Evolutionary conservation across 2,113 vertebrate species (phyloP).

Genomic region (Perccottus glenii): DNA sequence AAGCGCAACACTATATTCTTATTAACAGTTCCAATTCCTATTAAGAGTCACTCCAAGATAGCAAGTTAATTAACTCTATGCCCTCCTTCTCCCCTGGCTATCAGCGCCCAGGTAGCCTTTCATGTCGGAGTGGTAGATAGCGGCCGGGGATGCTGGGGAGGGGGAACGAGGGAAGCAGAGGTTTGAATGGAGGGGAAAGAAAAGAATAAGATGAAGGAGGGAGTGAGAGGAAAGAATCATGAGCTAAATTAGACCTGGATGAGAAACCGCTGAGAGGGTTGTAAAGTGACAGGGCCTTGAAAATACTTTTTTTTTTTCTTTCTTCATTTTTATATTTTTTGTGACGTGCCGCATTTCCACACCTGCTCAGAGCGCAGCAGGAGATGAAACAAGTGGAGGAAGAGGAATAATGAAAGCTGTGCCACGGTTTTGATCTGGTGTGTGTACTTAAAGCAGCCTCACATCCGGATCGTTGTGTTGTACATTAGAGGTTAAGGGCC

Average conservation of each 20-base stretch:
- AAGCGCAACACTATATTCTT: constrained; percentile 44
- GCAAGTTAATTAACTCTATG: constrained; percentile 83
- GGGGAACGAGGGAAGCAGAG: constrained; percentile 5
- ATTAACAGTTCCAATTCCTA: constrained; percentile 75
- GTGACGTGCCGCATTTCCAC: constrained; percentile 37
- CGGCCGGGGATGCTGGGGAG: constrained; percentile 30
- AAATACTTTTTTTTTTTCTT: constrained; percentile 29
- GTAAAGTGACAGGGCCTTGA: constrained; percentile 53
- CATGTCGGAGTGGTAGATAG: constrained; percentile 72
- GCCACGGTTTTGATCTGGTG: constrained; percentile 40
- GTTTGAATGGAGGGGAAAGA: background rate
- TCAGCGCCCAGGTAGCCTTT: constrained; percentile 75
- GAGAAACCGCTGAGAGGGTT: constrained; percentile 67
- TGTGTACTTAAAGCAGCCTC: constrained; percentile 18
- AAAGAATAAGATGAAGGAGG: background rate
- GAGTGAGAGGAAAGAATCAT: constrained; percentile 44
- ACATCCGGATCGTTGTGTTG: constrained; percentile 28
- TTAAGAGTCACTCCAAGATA: constrained; percentile 81
- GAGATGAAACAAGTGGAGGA: constrained; percentile 50
- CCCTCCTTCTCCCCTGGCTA: constrained; percentile 73
- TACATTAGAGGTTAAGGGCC: constrained; percentile 12
- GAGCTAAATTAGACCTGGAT: constrained; percentile 74
- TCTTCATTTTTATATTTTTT: constrained; percentile 30
- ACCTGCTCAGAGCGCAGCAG: constrained; percentile 47
- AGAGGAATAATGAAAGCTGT: constrained; percentile 10